Percentiles rank a stretch among this genome's conserved stretches.
These are phyloP conservation scores for Gryllus bimaculatus DNA, from an alignment of 1,140 invertebrate species.

Conservation along the genomic window DNA sequence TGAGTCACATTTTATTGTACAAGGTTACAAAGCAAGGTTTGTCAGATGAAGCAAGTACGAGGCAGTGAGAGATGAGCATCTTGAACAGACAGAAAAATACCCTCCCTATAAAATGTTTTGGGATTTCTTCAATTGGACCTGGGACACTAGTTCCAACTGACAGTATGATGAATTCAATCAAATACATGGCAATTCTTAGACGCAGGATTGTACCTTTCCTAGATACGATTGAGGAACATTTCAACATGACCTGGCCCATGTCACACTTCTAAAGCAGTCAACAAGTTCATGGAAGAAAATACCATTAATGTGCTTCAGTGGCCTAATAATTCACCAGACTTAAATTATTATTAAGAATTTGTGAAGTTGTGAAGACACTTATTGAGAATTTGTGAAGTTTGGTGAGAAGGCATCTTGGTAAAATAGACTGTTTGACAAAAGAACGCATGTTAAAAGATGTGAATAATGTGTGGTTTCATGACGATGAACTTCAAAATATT, in stretches of 20 bases:
- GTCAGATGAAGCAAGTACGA: constrained; percentile 6
- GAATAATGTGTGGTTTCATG: constrained; percentile 6
- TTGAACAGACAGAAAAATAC: constrained; percentile 9
- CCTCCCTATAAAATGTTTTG: constrained; percentile 14
- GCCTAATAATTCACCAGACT: constrained; percentile 15
- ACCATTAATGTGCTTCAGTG: background rate
- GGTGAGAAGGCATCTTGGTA: background rate
- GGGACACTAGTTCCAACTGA: constrained; percentile 7
- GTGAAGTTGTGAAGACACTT: no score
- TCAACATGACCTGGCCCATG: constrained; percentile 10
- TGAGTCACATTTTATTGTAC: constrained; percentile 14
- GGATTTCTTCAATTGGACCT: background rate
- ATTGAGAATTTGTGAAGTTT: constrained; percentile 15
- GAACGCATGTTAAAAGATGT: background rate
- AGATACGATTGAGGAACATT: background rate
- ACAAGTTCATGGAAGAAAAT: background rate
- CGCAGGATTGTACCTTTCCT: background rate
- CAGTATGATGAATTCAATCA: constrained; percentile 13
- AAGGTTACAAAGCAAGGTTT: constrained; percentile 13
- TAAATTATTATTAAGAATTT: no score
- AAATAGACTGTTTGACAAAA: constrained; percentile 2
- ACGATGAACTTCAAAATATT: background rate
- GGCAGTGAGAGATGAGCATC: background rate
- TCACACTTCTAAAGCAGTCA: background rate
- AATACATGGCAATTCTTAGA: constrained; percentile 8